A percentile compares a stretch with the other conserved stretches of the same genome.
Conservation (phyloP, 2,797 vertebrate species). For the Spinus olivaceus region DNA sequence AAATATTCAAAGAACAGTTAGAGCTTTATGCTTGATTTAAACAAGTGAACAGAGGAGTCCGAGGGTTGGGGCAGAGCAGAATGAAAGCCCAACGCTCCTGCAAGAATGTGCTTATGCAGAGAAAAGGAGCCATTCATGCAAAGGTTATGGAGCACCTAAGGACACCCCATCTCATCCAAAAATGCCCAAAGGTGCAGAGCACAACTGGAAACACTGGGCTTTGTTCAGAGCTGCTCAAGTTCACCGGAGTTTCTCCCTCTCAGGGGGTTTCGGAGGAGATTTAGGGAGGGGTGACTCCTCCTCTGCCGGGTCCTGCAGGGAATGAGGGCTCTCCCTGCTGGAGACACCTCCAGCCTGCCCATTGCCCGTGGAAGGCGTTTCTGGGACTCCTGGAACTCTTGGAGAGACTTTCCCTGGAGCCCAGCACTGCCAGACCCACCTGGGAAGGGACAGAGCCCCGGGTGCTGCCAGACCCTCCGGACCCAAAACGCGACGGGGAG, state of each 20-base stretch:
- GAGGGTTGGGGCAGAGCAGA: slow-evolving; percentile 10
- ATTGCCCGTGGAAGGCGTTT: rapidly evolving
- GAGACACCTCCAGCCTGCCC: rapidly evolving
- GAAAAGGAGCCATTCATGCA: slow-evolving; percentile 47
- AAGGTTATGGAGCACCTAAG: slow-evolving; percentile 60
- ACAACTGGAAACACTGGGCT: background rate
- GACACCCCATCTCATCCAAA: slow-evolving; percentile 10
- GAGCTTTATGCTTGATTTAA: slow-evolving; percentile 61
- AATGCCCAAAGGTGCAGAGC: slow-evolving; percentile 22
- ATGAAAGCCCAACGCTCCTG: background rate
- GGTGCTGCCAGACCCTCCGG: background rate
- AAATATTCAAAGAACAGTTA: slow-evolving; percentile 66
- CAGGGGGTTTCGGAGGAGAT: background rate
- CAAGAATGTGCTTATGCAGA: slow-evolving; percentile 46
- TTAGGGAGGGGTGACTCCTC: rapidly evolving
- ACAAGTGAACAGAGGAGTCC: slow-evolving; percentile 47
- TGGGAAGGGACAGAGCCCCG: background rate
- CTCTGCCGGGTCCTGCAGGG: background rate
- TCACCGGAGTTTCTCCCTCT: background rate
- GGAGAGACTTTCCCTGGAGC: background rate
- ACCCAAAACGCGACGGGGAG: background rate
- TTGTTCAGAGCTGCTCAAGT: background rate
- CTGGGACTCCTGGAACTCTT: rapidly evolving
- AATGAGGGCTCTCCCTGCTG: background rate
- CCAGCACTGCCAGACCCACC: rapidly evolving